phyloP scores from a whole-genome alignment of 2,888 invertebrate species.

The Trimorus sp. region DNA sequence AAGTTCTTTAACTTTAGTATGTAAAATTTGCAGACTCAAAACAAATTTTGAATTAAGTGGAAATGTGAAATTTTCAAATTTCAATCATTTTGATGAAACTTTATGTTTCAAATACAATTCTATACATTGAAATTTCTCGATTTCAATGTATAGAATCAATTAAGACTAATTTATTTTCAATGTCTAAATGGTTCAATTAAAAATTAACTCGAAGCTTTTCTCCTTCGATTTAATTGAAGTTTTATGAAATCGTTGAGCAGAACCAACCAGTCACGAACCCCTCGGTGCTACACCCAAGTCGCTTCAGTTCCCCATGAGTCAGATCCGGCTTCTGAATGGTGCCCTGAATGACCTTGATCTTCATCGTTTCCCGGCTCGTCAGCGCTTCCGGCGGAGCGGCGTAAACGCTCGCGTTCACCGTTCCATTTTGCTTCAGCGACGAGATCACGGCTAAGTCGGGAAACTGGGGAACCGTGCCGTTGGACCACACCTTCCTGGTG shows the following conservation, averaged over 20 bases:
- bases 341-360: constrained; percentile 73
- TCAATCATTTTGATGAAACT: too few relatives aligned
- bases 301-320: constrained; percentile 74
- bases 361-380: constrained; percentile 71
- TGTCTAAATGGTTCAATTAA: too few relatives aligned
- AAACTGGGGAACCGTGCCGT: constrained; percentile 69
- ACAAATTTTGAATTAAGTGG: too few relatives aligned
- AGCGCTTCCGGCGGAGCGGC: constrained; percentile 54
- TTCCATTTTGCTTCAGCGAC: constrained; percentile 67
- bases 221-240: neutral
- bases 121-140: too few relatives aligned
- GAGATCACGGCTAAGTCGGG: constrained; percentile 65
- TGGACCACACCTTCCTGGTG: constrained; percentile 56
- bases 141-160: too few relatives aligned
- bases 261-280: constrained; percentile 78
- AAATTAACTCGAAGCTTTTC: neutral
- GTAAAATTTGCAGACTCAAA: too few relatives aligned
- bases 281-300: constrained; percentile 74
- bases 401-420: constrained; percentile 55
- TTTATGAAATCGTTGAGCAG: constrained; percentile 8
- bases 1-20: too few relatives aligned
- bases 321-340: constrained; percentile 72
- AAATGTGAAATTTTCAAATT: too few relatives aligned
- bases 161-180: neutral
- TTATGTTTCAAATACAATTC: too few relatives aligned